phyloP scores from a whole-genome alignment of 2,888 invertebrate genomes.

The Mesorhabditis spiculigera region DNA sequence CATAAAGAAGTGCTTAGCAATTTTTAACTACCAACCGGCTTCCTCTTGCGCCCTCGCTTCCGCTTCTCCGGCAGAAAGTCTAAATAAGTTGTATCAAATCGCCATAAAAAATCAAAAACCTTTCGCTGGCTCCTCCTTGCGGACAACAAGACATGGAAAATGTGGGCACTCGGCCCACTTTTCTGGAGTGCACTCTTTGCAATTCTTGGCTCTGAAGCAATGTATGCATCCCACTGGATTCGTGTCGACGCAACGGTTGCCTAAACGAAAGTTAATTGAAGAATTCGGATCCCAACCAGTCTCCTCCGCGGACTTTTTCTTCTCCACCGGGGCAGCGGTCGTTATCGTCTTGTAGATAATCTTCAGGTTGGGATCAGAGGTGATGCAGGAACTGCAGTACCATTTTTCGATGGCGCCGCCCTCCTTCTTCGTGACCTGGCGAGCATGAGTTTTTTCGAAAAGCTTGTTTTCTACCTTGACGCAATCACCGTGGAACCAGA shows the following conservation, averaged over 20 bases:
- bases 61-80: neutral
- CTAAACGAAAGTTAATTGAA: neutral
- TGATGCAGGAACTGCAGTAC: constrained; percentile 69
- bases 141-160: neutral
- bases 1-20: too few relatives aligned
- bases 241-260: constrained; percentile 66
- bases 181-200: constrained; percentile 70
- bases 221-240: constrained; percentile 68
- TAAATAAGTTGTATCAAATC: neutral
- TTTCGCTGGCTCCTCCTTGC: neutral
- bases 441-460: neutral
- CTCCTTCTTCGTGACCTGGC: constrained; percentile 13
- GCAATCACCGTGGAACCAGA: constrained; percentile 98
- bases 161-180: constrained; percentile 40
- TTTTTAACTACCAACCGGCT: constrained; percentile 4
- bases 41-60: constrained; percentile 11
- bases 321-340: constrained; percentile 1
- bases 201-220: constrained; percentile 71
- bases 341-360: constrained; percentile 17
- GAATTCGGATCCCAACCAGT: neutral
- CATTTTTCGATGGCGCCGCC: constrained; percentile 86
- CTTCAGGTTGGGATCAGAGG: constrained; percentile 12
- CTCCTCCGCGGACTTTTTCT: constrained; percentile 12
- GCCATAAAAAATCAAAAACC: neutral
- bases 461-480: constrained; percentile 63